Base-by-base conservation (phyloP, 2,888 invertebrate genomes). In the Spisula solida region DNA sequence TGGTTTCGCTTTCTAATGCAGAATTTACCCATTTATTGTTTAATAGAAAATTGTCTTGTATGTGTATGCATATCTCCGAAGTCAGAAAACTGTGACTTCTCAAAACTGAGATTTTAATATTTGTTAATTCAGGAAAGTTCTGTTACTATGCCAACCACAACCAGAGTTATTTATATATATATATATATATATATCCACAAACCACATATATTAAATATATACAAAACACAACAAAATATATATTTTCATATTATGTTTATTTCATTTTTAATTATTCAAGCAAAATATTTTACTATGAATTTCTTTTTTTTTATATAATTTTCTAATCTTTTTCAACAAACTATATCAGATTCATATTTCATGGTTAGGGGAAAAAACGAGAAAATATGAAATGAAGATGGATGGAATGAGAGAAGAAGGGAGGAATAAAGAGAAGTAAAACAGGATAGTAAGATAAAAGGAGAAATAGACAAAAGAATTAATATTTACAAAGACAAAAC, bases 401-500 rank as follows among this genome's bases (percentile, higher is more conserved):
- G 34, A 75, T 75, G 25, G 12, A 75, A 31, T 31, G 12, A 75
- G 31, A 75, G 25, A 75, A 75, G 34, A 25, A 75, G 12, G 75
- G 5, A 34, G 34, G 25, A 66, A 66, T 14, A 34, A 29, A n/a
- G 47, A 84, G 20, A 84, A 66, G 75, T 20, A 75, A 16, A 84
- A 41, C 55, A 51, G 31, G 75, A 56, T 25, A 34, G 75, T 5
- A 85, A 56, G 51, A 85, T 51, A 79, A 56, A 29, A 41, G 66
- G 12, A 56, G 20, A n/a, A 12, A 47, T 78, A 34, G 55, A 51
- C 25, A 79, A 47, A 47, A 51, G 25, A 75, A 29, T 4, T 70
- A 47, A 14, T 84, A 78, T 84, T n/a, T 84, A 84, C 84, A 84
- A 20, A 10, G n/a, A 78, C 75, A 48, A 10, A 31, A 75, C 75